Conservation (phyloP, 2,888 invertebrate genomes). For the Pachliopta kotzebuea region DNA sequence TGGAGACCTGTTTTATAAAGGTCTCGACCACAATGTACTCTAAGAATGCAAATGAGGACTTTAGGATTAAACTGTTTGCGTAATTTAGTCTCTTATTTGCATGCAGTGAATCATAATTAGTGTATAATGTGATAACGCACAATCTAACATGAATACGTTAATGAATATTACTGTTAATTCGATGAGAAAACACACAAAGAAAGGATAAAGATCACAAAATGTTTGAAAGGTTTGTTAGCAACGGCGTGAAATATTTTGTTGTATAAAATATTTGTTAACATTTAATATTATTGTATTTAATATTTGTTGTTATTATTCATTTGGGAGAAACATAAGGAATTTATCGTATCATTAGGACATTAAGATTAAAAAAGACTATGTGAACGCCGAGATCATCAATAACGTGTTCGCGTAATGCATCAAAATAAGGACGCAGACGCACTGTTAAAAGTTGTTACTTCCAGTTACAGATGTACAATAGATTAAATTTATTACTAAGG, state of each 20-base stretch:
- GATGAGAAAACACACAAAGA: slow-evolving; percentile 25
- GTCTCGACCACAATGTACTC: slow-evolving; percentile 50
- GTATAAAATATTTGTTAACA: slow-evolving; percentile 1
- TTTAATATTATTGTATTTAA: background rate
- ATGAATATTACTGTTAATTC: slow-evolving; percentile 29
- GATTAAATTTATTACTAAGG: background rate
- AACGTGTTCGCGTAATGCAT: too few relatives aligned
- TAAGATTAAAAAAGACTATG: too few relatives aligned
- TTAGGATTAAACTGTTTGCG: slow-evolving; percentile 48
- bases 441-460: background rate
- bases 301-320: background rate
- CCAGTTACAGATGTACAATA: background rate
- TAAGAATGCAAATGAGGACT: slow-evolving; percentile 63
- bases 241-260: slow-evolving; percentile 11
- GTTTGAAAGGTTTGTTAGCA: slow-evolving; percentile 26
- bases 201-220: slow-evolving; percentile 22
- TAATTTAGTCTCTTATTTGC: slow-evolving; percentile 38
- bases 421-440: too few relatives aligned
- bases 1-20: slow-evolving; percentile 71
- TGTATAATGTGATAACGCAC: slow-evolving; percentile 34
- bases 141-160: slow-evolving; percentile 25
- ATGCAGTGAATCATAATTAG: slow-evolving; percentile 35
- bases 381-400: too few relatives aligned
- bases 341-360: background rate
- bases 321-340: background rate